Percentiles rank a stretch among this genome's conserved stretches.
Evolutionary conservation across 1,140 invertebrate species (phyloP).

Genomic region (Anagrus nilaparvatae): DNA sequence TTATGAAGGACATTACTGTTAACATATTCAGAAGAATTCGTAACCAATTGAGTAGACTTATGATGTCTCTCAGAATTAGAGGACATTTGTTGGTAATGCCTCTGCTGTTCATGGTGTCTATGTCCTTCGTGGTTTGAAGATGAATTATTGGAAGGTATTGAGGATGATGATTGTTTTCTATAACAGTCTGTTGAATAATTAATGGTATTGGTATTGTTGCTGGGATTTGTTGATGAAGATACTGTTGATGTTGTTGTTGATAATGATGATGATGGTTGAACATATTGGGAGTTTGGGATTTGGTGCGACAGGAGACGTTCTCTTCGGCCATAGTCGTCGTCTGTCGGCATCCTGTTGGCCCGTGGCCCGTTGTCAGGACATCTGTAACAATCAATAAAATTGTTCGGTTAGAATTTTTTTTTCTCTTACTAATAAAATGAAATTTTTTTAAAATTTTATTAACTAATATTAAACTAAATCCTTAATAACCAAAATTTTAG

Average conservation of each 20-base stretch:
- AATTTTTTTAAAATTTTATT: background rate
- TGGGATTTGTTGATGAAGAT: constrained; percentile 17
- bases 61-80: constrained; percentile 1
- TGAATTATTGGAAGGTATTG: constrained; percentile 3
- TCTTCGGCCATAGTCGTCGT: constrained; percentile 45
- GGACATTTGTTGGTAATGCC: constrained; percentile 11
- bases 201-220: background rate
- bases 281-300: constrained; percentile 34
- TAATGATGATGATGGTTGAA: constrained; percentile 24
- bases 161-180: constrained; percentile 23
- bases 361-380: constrained; percentile 44
- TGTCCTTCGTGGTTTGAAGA: no score
- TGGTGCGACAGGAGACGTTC: constrained; percentile 43
- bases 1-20: constrained; percentile 20
- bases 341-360: constrained; percentile 44
- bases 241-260: constrained; percentile 19
- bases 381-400: constrained; percentile 25
- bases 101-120: constrained; percentile 6
- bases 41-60: no score
- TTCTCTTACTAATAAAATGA: constrained; percentile 1
- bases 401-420: background rate
- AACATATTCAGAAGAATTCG: constrained; percentile 25
- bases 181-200: constrained; percentile 21
- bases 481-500: background rate
- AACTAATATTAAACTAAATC: no score